Evolutionary conservation across 2,797 vertebrate genomes (phyloP), one percentile per base, ranked within the genome.

Genomic region (Lagodon rhomboides): DNA sequence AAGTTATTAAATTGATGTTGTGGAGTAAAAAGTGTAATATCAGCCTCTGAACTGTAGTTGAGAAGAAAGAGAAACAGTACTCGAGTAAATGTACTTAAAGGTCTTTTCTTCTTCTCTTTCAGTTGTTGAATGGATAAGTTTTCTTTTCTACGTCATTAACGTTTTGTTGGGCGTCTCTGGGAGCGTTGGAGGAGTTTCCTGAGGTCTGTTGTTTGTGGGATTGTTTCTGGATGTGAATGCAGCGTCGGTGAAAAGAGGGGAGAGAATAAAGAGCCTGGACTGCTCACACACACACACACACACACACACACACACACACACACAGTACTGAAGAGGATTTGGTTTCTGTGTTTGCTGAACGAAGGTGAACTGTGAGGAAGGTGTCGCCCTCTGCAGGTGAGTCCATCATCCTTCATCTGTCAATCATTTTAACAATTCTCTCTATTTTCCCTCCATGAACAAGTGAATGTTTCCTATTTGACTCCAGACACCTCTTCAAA

Each of bases 311-410:
- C 58, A 38, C 56, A 59, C 56, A 59, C 56, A 59, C 58, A n/a
- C 50, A 22, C 50, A 51, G 10, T 3, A 50, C 8, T 22, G 10
- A 13, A 13, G 22, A 30, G 38, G 4, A 17, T 8, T 1, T 44
- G 3, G 8, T 25, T 4, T 12, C 10, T 22, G 11, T 47, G 25
- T 17, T 38, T 20, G 25, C 27, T 22, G 0, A 4, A 5, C 11
- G n/a, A 25, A 47, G 58, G n/a, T 50, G 16, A 59, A 22, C 38
- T 3, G 38, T 3, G 38, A 38, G 38, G 54, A 16, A 10, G 12
- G 7, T 7, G 53, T 49, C 60, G 43, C 84, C 84, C 72, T 22
- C 84, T 70, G 50, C 1, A 70, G 80, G 61, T n/a, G n/a, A n/a
- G n/a, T n/a, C n/a, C 34, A n/a, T 50, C 20, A 1, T 20, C 17